Conservation (phyloP, 2,113 vertebrate genomes). For the Passerina amoena region DNA sequence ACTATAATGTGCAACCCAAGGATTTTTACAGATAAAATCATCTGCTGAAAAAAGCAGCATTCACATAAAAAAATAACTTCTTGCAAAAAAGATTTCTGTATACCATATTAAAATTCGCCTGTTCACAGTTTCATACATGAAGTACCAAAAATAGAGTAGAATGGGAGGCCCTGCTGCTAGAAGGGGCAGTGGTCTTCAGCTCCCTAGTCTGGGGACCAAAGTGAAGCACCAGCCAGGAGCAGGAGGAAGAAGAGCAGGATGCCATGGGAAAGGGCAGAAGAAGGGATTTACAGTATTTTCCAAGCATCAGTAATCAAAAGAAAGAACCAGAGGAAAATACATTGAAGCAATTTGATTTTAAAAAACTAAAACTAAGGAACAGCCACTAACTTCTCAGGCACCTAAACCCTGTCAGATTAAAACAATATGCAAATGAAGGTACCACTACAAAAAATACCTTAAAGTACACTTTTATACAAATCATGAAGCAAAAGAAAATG, state of each 20-base stretch:
- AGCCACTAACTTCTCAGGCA: not conserved
- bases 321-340: conserved; percentile 5
- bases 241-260: not conserved
- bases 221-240: not conserved
- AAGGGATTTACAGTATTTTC: not conserved
- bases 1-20: accelerated
- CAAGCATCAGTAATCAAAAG: conserved; percentile 7
- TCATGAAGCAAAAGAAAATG: not conserved
- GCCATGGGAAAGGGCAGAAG: not conserved
- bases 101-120: not conserved
- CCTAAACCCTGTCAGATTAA: conserved; percentile 27
- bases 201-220: not conserved
- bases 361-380: not conserved
- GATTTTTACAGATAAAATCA: not conserved
- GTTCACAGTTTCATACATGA: not conserved
- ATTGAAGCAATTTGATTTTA: not conserved
- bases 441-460: not conserved
- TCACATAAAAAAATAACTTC: not conserved
- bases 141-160: not conserved
- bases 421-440: not conserved
- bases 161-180: not conserved
- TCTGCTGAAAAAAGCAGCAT: not conserved
- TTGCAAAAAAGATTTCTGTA: not conserved
- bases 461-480: not conserved
- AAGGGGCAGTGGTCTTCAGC: not conserved